Conservation (phyloP, 2,113 vertebrate species). For the Dicentrarchus labrax region DNA sequence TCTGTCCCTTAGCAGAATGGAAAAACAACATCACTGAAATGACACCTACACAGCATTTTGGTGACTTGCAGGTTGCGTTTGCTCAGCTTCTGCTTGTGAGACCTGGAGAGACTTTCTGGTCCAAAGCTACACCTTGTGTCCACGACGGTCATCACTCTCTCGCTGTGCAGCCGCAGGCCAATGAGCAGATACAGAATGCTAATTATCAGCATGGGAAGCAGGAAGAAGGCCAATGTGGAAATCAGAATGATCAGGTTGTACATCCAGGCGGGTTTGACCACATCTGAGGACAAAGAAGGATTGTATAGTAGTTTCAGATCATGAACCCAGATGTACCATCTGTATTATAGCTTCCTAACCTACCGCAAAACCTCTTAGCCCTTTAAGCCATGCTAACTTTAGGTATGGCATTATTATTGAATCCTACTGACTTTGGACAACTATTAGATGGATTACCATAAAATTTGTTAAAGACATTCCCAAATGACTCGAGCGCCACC, state of each 20-base stretch:
- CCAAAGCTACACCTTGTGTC: constrained; percentile 36
- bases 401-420: too few species aligned
- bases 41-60: constrained; percentile 83
- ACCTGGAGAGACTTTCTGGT: constrained; percentile 31
- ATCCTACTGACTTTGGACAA: not conserved
- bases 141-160: constrained; percentile 29
- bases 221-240: constrained; percentile 80
- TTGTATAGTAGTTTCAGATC: too few species aligned
- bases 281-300: constrained; percentile 33
- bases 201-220: constrained; percentile 82
- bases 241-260: constrained; percentile 79
- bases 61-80: constrained; percentile 82
- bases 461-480: too few species aligned
- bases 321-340: not conserved
- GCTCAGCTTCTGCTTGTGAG: constrained; percentile 62
- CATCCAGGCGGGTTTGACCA: constrained; percentile 77
- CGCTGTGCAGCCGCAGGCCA: constrained; percentile 69
- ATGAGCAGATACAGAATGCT: constrained; percentile 82
- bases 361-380: not conserved
- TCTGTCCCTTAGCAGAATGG: not conserved
- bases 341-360: too few species aligned
- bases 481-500: not conserved
- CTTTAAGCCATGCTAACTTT: too few species aligned
- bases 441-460: not conserved
- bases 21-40: not conserved